Conservation (phyloP, 2,888 invertebrate species). For the Tetragonisca angustula region DNA sequence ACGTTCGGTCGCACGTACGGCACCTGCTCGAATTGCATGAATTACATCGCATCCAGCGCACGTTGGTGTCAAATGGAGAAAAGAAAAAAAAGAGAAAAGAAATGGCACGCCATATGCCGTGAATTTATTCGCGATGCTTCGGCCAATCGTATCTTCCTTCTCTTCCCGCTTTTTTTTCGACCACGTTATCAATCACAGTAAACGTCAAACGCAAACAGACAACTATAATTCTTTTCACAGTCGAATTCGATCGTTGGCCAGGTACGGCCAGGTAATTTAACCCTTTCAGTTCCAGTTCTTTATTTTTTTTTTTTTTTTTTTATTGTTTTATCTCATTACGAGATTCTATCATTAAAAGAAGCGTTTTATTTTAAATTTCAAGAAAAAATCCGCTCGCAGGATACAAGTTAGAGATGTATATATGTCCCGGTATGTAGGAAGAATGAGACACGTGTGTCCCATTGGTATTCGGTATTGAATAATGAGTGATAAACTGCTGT, state of each 20-base stretch:
- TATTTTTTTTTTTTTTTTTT: too few relatives aligned
- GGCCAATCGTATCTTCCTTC: neutral
- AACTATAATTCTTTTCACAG: neutral
- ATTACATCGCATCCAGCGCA: conserved; percentile 41
- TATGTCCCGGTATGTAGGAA: too few relatives aligned
- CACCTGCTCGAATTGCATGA: conserved; percentile 64
- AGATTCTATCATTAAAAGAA: too few relatives aligned
- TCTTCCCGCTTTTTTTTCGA: neutral
- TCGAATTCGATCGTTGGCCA: too few relatives aligned
- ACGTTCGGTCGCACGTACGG: conserved; percentile 38
- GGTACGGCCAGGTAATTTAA: neutral
- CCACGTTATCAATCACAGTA: neutral
- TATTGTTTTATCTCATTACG: too few relatives aligned
- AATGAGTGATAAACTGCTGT: too few relatives aligned
- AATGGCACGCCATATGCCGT: neutral
- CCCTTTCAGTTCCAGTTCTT: too few relatives aligned
- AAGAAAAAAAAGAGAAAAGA: neutral
- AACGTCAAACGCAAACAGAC: neutral
- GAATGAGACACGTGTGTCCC: too few relatives aligned
- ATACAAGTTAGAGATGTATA: too few relatives aligned
- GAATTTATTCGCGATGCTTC: conserved; percentile 20
- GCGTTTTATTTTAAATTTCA: too few relatives aligned
- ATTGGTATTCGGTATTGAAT: too few relatives aligned
- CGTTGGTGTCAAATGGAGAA: conserved; percentile 14
- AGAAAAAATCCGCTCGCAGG: too few relatives aligned